phyloP scores from a whole-genome alignment of 2,888 invertebrate genomes.

The Pasiphila rectangulata region DNA sequence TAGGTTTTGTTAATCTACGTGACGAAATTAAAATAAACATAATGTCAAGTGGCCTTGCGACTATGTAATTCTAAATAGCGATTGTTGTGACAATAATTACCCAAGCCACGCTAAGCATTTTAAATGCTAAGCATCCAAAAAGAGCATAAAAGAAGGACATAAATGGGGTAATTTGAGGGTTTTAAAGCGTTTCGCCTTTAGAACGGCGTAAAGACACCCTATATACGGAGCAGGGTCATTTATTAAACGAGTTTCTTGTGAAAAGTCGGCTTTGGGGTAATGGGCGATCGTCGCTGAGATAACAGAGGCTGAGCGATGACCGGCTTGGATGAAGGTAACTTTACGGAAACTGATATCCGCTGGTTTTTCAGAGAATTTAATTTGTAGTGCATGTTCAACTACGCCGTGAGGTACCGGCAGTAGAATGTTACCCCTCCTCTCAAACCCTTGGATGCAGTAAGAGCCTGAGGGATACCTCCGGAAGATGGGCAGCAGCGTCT shows the following conservation, averaged over 20 bases:
- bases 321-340: background rate
- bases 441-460: too few species aligned
- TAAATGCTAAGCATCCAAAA: conserved; percentile 13
- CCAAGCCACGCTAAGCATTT: background rate
- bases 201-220: conserved; percentile 21
- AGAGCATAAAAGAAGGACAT: conserved; percentile 29
- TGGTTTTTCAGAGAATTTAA: too few species aligned
- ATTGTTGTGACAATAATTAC: background rate
- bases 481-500: too few species aligned
- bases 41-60: too few species aligned
- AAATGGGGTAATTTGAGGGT: conserved; percentile 31
- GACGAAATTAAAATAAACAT: background rate
- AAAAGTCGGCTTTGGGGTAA: conserved; percentile 22
- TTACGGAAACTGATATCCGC: too few species aligned
- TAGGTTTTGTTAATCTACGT: too few species aligned
- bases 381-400: too few species aligned
- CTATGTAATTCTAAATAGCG: background rate
- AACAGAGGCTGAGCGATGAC: conserved; percentile 9
- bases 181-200: conserved; percentile 30
- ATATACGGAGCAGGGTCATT: conserved; percentile 17
- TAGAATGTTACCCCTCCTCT: too few species aligned
- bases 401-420: too few species aligned
- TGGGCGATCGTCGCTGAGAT: conserved; percentile 21
- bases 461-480: too few species aligned
- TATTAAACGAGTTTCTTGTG: conserved; percentile 24